Base-by-base conservation (phyloP, 2,113 vertebrate genomes). In the Baryphthengus martii region DNA sequence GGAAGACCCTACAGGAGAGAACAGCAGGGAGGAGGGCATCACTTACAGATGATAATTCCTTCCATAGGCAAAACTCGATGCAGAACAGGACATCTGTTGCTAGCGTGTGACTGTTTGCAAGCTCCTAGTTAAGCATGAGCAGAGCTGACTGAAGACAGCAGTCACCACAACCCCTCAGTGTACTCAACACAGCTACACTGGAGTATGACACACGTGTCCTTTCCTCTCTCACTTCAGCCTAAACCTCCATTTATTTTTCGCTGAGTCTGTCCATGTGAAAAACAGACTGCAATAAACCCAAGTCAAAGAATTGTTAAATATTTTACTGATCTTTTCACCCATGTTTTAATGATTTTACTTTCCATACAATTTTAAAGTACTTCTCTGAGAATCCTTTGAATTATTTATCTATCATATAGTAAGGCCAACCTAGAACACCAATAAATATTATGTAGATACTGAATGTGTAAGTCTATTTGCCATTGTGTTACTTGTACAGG, bases 21-120 rank as follows among this genome's bases (percentile, higher is more conserved):
- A 47, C 85, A 58, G 90, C 90, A 42, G 80, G 88, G 47, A 35
- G 72, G 20, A 91, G 68, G 47, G 63, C 93, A 89, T 80, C 68
- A 5, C 77, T 89, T 70, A 28, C 68, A 84, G 58, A 63, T 7
- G 44, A 37, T 55, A 55, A 87, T 68, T 65, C 77, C 88, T 72
- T 72, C 81, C 53, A 73, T 33, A 63, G 88, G 82, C 91, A 68
- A 55, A 24, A 59, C 37, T 50, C 59, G 87, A 58, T 35, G 58
- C 75, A 76, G 72, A 75, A 86, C 35, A 59, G 91, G 53, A 76
- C 63, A 72, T 86, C 88, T 87, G 88, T 12, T 5, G 15, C 71
- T 18, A 62, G 72, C 26, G 79, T 7, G 55, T 17, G 77, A 71
- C 79, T 66, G 37, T 8, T 33, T 28, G 9, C 21, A 74, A 40